A percentile compares a stretch with the other conserved stretches of the same genome.
These are phyloP conservation scores for Jordanella pulchra DNA, from an alignment of 2,797 vertebrate species.

Conservation along the genomic window DNA sequence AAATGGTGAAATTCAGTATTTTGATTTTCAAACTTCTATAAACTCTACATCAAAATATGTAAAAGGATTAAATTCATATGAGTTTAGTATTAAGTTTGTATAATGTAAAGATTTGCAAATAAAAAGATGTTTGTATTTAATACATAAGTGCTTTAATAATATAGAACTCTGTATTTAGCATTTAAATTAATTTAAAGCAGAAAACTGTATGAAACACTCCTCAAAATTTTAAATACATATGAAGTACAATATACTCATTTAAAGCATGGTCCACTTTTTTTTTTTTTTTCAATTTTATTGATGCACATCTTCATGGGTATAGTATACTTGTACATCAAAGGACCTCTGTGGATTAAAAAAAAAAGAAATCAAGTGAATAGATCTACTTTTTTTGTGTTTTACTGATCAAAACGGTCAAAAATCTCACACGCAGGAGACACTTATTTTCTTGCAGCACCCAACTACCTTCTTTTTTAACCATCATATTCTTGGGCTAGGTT, in stretches of 20 bases:
- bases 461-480: neutral
- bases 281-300: neutral
- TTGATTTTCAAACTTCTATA: neutral
- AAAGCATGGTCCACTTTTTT: neutral
- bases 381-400: neutral
- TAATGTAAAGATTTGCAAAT: too few relatives aligned
- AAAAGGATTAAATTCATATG: neutral
- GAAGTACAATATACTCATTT: neutral
- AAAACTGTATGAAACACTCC: too few relatives aligned
- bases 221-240: too few relatives aligned
- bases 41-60: neutral
- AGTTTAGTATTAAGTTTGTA: neutral
- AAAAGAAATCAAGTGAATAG: neutral
- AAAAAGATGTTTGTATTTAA: neutral
- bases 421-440: neutral
- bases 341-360: neutral
- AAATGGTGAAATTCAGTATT: neutral
- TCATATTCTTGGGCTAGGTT: neutral
- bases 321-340: neutral
- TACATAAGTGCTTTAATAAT: too few relatives aligned
- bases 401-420: neutral
- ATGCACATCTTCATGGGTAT: neutral
- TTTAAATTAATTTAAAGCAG: neutral
- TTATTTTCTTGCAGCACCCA: neutral
- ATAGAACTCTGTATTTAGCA: too few relatives aligned